These are phyloP conservation scores for Ia io DNA, from an alignment of 2,113 vertebrate species.

Conservation along the genomic window DNA sequence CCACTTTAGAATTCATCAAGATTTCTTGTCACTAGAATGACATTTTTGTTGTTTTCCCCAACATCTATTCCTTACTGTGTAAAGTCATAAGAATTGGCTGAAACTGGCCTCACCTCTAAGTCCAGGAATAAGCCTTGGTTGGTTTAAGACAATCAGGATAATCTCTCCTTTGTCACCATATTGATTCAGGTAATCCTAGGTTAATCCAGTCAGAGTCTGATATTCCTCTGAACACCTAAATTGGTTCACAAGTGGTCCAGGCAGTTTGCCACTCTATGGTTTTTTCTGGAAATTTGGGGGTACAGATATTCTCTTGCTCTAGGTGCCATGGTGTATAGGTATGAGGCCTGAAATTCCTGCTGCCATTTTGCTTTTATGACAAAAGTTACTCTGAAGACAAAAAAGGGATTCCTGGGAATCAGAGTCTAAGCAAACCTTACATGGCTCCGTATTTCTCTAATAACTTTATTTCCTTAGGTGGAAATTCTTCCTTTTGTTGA, in stretches of 20 bases:
- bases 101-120: background rate
- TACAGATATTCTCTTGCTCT: background rate
- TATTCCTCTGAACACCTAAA: background rate
- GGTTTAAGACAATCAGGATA: background rate
- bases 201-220: background rate
- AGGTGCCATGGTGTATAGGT: background rate
- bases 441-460: background rate
- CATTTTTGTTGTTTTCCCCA: background rate
- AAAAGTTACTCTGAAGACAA: background rate
- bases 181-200: background rate
- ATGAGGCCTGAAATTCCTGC: background rate
- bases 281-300: background rate
- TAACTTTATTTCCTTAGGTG: background rate
- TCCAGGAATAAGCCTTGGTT: background rate
- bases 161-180: background rate
- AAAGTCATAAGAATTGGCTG: background rate
- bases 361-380: background rate
- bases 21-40: background rate
- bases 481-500: background rate
- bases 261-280: background rate
- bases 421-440: background rate
- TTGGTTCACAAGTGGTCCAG: background rate
- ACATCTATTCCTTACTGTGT: background rate
- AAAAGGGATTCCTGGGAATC: background rate
- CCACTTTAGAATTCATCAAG: background rate